phyloP scores from a whole-genome alignment of 2,888 invertebrate species.

The Callyntrura guangdongensis region DNA sequence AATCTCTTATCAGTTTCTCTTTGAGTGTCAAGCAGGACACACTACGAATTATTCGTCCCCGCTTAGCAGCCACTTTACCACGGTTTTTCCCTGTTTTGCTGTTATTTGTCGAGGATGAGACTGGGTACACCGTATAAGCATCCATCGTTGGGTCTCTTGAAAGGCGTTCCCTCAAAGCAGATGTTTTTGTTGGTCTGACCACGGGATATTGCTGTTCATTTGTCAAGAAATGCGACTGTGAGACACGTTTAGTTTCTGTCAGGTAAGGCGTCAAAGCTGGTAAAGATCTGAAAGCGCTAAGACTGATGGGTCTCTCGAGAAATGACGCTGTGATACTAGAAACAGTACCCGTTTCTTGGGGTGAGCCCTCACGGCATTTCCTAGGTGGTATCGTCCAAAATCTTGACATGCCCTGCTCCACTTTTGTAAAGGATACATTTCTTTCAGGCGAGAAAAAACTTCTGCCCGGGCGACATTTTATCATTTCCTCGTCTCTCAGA shows the following conservation, averaged over 20 bases:
- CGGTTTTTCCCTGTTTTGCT: background rate
- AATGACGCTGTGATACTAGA: slow-evolving; percentile 86
- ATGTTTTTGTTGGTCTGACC: slow-evolving; percentile 81
- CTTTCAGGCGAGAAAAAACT: slow-evolving; percentile 41
- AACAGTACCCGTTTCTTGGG: slow-evolving; percentile 12
- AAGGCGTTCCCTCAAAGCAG: slow-evolving; percentile 80
- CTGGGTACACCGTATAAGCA: too few relatives aligned
- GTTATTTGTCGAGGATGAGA: background rate
- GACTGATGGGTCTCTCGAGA: slow-evolving; percentile 72
- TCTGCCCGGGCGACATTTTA: slow-evolving; percentile 51
- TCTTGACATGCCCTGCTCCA: slow-evolving; percentile 43
- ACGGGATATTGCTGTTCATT: slow-evolving; percentile 66
- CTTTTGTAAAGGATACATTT: slow-evolving; percentile 46
- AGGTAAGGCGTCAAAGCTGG: slow-evolving; percentile 84
- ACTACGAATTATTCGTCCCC: slow-evolving; percentile 73
- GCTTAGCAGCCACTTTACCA: background rate
- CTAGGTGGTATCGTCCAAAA: slow-evolving; percentile 82
- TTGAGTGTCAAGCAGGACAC: slow-evolving; percentile 82
- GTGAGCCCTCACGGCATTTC: slow-evolving; percentile 54
- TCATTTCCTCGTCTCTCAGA: slow-evolving; percentile 68
- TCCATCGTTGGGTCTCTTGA: background rate
- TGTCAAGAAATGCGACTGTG: slow-evolving; percentile 80
- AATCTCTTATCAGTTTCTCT: slow-evolving; percentile 81
- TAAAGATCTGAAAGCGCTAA: slow-evolving; percentile 78
- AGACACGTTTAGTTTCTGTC: slow-evolving; percentile 83